Evolutionary conservation across 2,797 vertebrate species (phyloP).

Genomic region (Ptychadena robeensis): DNA sequence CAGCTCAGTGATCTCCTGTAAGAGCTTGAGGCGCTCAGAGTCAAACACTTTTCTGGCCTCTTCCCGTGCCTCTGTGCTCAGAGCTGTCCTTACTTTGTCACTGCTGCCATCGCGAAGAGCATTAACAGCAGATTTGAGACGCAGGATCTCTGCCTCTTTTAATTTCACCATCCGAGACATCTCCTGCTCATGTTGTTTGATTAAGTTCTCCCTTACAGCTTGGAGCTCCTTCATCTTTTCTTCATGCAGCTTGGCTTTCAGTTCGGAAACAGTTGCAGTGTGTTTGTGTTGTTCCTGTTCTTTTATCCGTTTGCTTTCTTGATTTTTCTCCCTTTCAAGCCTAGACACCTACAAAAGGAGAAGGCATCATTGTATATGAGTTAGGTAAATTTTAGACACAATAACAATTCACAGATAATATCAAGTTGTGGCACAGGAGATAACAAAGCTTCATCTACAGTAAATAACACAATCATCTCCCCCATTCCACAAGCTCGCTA

Average conservation of each 20-base stretch:
- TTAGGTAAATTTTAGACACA: not conserved
- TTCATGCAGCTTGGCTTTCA: conserved; percentile 95
- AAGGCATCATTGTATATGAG: not conserved
- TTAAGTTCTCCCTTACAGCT: conserved; percentile 89
- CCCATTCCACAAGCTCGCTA: too few relatives aligned
- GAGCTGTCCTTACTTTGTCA: conserved; percentile 92
- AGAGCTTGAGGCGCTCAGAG: conserved; percentile 92
- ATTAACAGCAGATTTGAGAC: conserved; percentile 87
- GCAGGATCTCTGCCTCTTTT: conserved; percentile 93
- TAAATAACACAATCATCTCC: too few relatives aligned
- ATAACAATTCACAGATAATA: not conserved
- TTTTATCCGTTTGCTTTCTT: conserved; percentile 92
- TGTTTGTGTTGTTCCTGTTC: conserved; percentile 97
- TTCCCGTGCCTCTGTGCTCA: conserved; percentile 93
- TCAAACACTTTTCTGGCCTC: conserved; percentile 97
- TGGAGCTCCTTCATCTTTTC: conserved; percentile 97
- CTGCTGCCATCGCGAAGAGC: conserved; percentile 92
- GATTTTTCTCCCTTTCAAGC: conserved; percentile 95
- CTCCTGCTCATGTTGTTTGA: conserved; percentile 94
- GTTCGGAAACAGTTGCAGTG: conserved; percentile 91
- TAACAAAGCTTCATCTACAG: not conserved
- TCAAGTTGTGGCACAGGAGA: not conserved
- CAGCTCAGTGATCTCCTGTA: conserved; percentile 92
- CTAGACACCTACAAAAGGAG: conserved; percentile 82
- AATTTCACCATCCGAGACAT: conserved; percentile 91